Evolutionary conservation across 2,113 vertebrate genomes (phyloP), one percentile per base, ranked within the genome.

Genomic region (Enhydra lutris): DNA sequence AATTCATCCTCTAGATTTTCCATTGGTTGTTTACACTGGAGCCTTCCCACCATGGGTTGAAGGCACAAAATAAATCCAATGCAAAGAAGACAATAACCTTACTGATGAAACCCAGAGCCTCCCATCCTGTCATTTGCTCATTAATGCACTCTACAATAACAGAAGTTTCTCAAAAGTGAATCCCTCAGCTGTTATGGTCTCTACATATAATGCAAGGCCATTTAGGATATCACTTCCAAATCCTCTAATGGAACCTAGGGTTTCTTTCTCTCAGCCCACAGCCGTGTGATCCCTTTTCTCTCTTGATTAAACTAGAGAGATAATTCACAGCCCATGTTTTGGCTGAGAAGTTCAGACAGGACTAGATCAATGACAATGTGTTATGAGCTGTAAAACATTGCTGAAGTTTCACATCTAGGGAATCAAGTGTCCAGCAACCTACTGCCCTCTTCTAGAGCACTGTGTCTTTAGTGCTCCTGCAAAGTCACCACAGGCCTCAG

Each of bases 241-340:
- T 85, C 14, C 18, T 18, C 14, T 83, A n/a, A 42, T 7, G 61
- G 21, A 84, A 47, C 82, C 55, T 87, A 21, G 11, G 21, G 57
- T 91, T 74, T 81, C 34, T 91, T 21, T 63, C 0, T 76, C 23
- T 47, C 5, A 23, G 29, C 0, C 15, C 3, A 73, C 9, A 63
- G 0, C 20, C 1, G 11, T 47, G 9, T 71, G 3, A 61, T 1
- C 17, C 14, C 11, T 3, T 31, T 39, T 71, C 7, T 24, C 4
- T 36, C 29, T 78, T 45, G 7, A 29, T 88, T 89, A 45, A 79
- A 69, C 21, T 23, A n/a, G 67, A 63, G 45, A 50, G 23, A 83
- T 29, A 67, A 59, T 36, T 55, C 17, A 74, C 36, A 61, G 26
- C 10, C 24, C 6, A 0, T 12, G 67, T 15, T 79, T 23, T 18